phyloP scores from a whole-genome alignment of 2,113 vertebrate species.

The cat (Felis catus) region F.catus_Fca126_mat1.0 CM031424.1:3066501-3067000 shows the following conservation, averaged over 20 bases:
- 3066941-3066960: accelerated
- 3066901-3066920: background rate
- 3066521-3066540: background rate
- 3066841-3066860: background rate
- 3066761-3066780: background rate
- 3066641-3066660: background rate
- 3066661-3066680: no score
- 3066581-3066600: background rate
- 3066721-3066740: background rate
- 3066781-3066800: background rate
- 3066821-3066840: background rate
- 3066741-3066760: background rate
- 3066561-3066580: background rate
- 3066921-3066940: background rate
- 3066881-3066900: background rate
- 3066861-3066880: no score
- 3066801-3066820: accelerated
- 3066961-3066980: accelerated
- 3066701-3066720: accelerated
- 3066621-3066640: background rate
- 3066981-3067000: background rate
- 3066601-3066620: background rate
- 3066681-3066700: background rate
- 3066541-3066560: accelerated
- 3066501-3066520: background rate